phyloP scores from a whole-genome alignment of 2,888 invertebrate species.

The Drosophila engyochracea region DNA sequence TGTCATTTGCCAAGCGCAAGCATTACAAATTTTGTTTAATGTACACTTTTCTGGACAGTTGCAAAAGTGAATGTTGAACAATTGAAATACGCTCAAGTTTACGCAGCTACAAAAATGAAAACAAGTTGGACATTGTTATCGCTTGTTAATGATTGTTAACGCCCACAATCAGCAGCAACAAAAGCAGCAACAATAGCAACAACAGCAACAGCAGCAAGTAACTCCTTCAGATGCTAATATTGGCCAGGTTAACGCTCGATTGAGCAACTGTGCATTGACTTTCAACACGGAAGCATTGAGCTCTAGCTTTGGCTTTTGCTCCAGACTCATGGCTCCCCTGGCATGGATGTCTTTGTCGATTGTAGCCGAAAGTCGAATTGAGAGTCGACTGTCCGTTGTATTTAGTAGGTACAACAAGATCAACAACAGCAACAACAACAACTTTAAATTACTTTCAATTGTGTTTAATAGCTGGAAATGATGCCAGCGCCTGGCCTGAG shows the following conservation, averaged over 20 bases:
- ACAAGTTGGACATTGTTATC: constrained; percentile 67
- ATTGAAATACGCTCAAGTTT: constrained; percentile 65
- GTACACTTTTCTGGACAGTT: constrained; percentile 40
- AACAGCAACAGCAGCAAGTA: constrained; percentile 5
- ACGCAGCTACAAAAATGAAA: constrained; percentile 20
- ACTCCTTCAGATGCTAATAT: constrained; percentile 38
- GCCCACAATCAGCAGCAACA: constrained; percentile 44
- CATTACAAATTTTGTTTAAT: constrained; percentile 63
- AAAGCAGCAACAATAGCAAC: constrained; percentile 15
- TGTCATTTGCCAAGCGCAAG: constrained; percentile 64
- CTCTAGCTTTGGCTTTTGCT: constrained; percentile 10
- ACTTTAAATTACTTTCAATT: constrained; percentile 78
- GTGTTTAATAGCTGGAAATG: constrained; percentile 80
- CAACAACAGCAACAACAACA: constrained; percentile 24
- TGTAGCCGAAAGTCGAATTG: constrained; percentile 15
- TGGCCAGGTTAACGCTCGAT: constrained; percentile 73
- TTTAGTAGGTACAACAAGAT: constrained; percentile 62
- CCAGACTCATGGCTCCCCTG: constrained; percentile 26
- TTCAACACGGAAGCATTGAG: constrained; percentile 73
- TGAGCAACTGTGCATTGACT: constrained; percentile 72
- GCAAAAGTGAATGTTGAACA: constrained; percentile 75
- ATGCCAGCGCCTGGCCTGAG: constrained; percentile 53
- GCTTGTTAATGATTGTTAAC: constrained; percentile 74
- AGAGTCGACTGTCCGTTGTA: constrained; percentile 16
- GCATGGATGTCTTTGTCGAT: constrained; percentile 28